Percentiles rank a stretch among this genome's conserved stretches.
phyloP scores from a whole-genome alignment of 2,113 vertebrate genomes.

The Eptatretus burgeri region DNA sequence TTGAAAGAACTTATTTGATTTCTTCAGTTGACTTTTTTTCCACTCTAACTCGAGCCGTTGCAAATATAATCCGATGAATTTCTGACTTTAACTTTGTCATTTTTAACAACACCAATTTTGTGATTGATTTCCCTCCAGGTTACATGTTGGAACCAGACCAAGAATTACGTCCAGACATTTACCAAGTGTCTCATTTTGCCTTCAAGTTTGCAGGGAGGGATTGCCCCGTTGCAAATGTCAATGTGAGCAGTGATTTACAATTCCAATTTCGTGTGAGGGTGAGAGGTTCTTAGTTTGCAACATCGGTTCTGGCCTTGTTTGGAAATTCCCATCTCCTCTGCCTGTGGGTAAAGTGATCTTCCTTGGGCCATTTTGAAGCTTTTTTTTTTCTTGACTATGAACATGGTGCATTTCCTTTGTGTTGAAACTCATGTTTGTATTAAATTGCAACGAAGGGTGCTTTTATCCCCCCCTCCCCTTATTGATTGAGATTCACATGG shows the following conservation, averaged over 20 bases:
- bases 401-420: neutral
- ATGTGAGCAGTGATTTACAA: constrained; percentile 28
- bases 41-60: too few species aligned
- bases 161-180: constrained; percentile 73
- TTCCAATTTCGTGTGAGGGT: constrained; percentile 7
- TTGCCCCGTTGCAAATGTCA: constrained; percentile 46
- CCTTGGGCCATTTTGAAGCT: too few species aligned
- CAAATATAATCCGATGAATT: too few species aligned
- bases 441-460: neutral
- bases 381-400: neutral
- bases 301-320: too few species aligned
- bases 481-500: too few species aligned
- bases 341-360: neutral
- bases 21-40: too few species aligned
- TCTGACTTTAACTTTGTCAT: too few species aligned
- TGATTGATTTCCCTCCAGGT: constrained; percentile 17
- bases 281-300: too few species aligned
- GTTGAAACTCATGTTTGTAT: constrained; percentile 7
- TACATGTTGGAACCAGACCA: constrained; percentile 95
- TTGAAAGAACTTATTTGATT: too few species aligned
- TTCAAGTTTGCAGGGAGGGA: constrained; percentile 60
- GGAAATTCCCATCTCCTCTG: neutral
- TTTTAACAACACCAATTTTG: too few species aligned
- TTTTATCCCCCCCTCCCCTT: too few species aligned
- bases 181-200: constrained; percentile 75